A percentile compares a stretch with the other conserved stretches of the same genome.
phyloP scores from a whole-genome alignment of 2,797 vertebrate genomes.

The Centroberyx gerrardi region DNA sequence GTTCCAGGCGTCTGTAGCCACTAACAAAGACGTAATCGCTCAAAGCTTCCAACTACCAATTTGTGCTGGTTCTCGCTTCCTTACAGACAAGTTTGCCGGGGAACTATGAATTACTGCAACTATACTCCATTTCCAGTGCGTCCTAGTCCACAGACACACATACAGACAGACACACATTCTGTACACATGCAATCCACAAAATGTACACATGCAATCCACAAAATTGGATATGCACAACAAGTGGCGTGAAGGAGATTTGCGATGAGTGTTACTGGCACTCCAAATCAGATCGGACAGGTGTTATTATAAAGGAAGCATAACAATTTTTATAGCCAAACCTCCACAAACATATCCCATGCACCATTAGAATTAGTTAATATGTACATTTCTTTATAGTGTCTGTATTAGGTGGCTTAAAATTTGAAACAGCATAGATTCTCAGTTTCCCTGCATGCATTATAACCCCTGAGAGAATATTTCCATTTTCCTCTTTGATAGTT shows the following conservation, averaged over 20 bases:
- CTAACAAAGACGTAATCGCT: constrained; percentile 82
- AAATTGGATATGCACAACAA: not conserved
- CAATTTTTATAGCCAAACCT: not conserved
- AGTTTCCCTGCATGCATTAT: constrained; percentile 1
- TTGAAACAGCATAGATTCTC: constrained; percentile 22
- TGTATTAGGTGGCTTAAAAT: constrained; percentile 14
- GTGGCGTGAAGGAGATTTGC: not conserved
- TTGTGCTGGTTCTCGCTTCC: constrained; percentile 70
- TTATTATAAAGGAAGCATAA: not conserved
- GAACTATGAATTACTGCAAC: constrained; percentile 68
- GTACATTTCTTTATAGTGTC: constrained; percentile 14
- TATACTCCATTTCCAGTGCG: constrained; percentile 49
- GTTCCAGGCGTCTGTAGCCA: constrained; percentile 68
- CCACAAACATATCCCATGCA: not conserved
- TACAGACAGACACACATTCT: not conserved
- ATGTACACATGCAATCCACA: not conserved
- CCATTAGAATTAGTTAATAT: not conserved
- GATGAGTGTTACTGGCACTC: no score
- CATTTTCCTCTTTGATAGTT: constrained; percentile 35
- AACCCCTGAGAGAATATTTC: constrained; percentile 24
- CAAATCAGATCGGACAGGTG: not conserved
- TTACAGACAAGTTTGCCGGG: constrained; percentile 58
- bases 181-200: not conserved
- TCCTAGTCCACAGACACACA: constrained; percentile 17
- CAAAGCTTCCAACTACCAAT: constrained; percentile 78